These are phyloP conservation scores for Sesamia inferens DNA, from an alignment of 2,888 invertebrate genomes.

Conservation along the genomic window DNA sequence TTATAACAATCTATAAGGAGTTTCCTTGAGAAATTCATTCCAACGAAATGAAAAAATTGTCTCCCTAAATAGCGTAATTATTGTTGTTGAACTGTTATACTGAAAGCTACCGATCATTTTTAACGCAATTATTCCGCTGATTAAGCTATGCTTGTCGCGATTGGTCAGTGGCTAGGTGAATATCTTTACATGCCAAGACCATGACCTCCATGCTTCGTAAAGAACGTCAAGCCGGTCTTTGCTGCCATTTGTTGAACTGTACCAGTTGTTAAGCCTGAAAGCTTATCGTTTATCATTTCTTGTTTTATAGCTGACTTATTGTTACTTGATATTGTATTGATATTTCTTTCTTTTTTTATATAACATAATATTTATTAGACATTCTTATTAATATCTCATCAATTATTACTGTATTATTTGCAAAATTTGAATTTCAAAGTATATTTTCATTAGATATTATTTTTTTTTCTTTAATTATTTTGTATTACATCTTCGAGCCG, in stretches of 20 bases:
- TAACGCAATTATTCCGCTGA: background rate
- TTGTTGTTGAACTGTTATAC: background rate
- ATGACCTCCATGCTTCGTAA: background rate
- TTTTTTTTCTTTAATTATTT: no score
- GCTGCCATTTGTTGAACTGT: background rate
- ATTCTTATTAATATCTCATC: no score
- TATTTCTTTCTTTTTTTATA: no score
- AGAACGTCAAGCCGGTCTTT: background rate
- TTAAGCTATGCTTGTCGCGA: background rate
- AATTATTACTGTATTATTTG: no score
- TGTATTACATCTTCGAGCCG: no score
- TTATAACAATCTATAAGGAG: background rate
- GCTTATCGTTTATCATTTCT: no score
- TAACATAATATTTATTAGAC: no score
- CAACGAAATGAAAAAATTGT: background rate
- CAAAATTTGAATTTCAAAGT: no score
- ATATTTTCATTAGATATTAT: no score
- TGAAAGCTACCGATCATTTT: background rate
- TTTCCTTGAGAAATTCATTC: conserved; percentile 3
- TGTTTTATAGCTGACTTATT: no score
- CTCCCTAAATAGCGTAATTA: background rate
- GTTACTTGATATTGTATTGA: no score
- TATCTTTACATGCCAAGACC: no score
- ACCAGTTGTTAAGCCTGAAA: background rate
- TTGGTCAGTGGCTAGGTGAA: background rate